These are phyloP conservation scores for Chloroclystis v-ata DNA, from an alignment of 2,888 invertebrate species.

Conservation along the genomic window DNA sequence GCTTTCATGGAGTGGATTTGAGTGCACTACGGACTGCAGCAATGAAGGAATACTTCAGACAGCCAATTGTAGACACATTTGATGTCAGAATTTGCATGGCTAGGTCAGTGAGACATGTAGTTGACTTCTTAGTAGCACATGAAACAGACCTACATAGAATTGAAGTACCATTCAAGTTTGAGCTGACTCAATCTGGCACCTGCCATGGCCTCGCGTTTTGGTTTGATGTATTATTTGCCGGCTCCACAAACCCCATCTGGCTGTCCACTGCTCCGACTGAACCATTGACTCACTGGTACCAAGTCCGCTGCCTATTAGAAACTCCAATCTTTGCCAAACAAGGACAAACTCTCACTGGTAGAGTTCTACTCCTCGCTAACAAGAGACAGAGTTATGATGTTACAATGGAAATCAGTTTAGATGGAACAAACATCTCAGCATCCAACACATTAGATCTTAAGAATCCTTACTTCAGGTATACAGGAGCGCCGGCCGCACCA, in stretches of 20 bases:
- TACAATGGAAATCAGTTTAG: slow-evolving; percentile 94
- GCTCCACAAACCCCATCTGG: slow-evolving; percentile 94
- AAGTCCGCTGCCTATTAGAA: slow-evolving; percentile 96
- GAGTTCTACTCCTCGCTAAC: slow-evolving; percentile 93
- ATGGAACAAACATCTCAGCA: slow-evolving; percentile 91
- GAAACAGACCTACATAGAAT: slow-evolving; percentile 97
- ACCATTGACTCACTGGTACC: slow-evolving; percentile 99
- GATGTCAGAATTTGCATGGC: slow-evolving; percentile 98
- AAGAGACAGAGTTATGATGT: slow-evolving; percentile 99
- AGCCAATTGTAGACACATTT: slow-evolving; percentile 99
- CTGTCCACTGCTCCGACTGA: slow-evolving; percentile 98
- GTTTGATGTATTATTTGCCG: slow-evolving; percentile 99
- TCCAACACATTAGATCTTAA: slow-evolving; percentile 97
- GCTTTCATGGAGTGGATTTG: slow-evolving; percentile 98
- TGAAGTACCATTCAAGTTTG: slow-evolving; percentile 96
- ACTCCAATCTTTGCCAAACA: slow-evolving; percentile 96
- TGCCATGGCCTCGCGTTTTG: slow-evolving; percentile 99
- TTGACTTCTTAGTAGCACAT: slow-evolving; percentile 94
- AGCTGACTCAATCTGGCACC: slow-evolving; percentile 93
- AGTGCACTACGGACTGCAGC: slow-evolving; percentile 95
- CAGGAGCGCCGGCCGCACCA: slow-evolving; percentile 93
- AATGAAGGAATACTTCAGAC: slow-evolving; percentile 97
- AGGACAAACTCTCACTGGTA: slow-evolving; percentile 93
- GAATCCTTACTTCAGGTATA: slow-evolving; percentile 98
- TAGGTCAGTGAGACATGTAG: slow-evolving; percentile 93